Evolutionary conservation across 2,113 vertebrate genomes (phyloP), one percentile per base, ranked within the genome.

Genomic region (Pelecanoides urinatrix): DNA sequence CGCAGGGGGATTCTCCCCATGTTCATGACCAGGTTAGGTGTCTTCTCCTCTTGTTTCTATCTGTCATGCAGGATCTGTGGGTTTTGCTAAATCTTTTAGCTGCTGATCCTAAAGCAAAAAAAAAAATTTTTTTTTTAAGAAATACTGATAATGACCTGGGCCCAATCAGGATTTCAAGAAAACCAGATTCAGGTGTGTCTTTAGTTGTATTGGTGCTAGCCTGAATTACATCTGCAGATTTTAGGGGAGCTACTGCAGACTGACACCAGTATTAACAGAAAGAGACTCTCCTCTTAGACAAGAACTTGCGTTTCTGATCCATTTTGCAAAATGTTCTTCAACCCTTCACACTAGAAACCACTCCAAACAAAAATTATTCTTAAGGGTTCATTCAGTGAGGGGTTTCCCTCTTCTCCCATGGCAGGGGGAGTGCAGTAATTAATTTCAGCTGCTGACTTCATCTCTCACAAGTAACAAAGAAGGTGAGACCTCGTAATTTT

Each of bases 401-500:
- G 73, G 36, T 34, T 96, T 91, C 70, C 93, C 56, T 87, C 53
- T 88, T 52, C 38, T 83, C 27, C n/a, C 1, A 4, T 63, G 74
- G 89, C 77, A 80, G 59, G 14, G 36, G 29, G 15, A 70, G 22
- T 9, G 44, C 32, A 66, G 55, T 36, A 90, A 70, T 87, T 94
- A 70, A 79, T 90, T 95, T 88, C 87, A 73, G 59, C 63, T 77
- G 71, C 74, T 91, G 87, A 70, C 59, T 83, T 83, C 66, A 40
- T 70, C 53, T 53, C 77, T 83, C 78, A 66, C 67, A 86, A 92
- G 84, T 44, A 66, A 53, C 73, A 75, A 90, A 85, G 88, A 58
- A 95, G 74, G 84, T 86, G 89, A 96, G 91, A 92, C 56, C 50
- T 85, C 58, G 89, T 44, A 79, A 5, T 94, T 93, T 63, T 70